Percentiles rank a stretch among this genome's conserved stretches.
Evolutionary conservation across 2,797 vertebrate species (phyloP).

Genomic region (Gouania willdenowi): DNA sequence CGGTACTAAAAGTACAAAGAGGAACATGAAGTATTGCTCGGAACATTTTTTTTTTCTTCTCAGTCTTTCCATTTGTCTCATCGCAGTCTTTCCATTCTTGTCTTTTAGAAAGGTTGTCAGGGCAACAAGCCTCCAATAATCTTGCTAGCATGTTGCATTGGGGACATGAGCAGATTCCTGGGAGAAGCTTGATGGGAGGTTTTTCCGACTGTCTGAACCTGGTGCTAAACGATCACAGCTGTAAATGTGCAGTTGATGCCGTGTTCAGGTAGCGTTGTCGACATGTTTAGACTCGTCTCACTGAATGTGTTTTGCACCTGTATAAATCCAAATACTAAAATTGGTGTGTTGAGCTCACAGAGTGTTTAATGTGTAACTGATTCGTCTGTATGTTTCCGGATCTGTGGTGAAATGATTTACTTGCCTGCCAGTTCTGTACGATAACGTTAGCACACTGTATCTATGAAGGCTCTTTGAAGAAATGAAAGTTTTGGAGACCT

Average conservation of each 20-base stretch:
- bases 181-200: slow-evolving; percentile 31
- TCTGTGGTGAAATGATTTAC: slow-evolving; percentile 51
- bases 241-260: slow-evolving; percentile 44
- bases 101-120: slow-evolving; percentile 42
- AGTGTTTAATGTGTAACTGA: slow-evolving; percentile 48
- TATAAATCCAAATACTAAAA: slow-evolving; percentile 50
- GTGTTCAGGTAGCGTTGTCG: slow-evolving; percentile 23
- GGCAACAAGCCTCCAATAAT: slow-evolving; percentile 41
- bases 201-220: slow-evolving; percentile 49
- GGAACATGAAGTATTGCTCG: slow-evolving; percentile 15
- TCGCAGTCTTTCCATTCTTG: slow-evolving; percentile 9
- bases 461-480: slow-evolving; percentile 68
- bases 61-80: slow-evolving; percentile 11
- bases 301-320: slow-evolving; percentile 45
- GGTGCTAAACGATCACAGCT: slow-evolving; percentile 67
- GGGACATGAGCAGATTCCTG: slow-evolving; percentile 29
- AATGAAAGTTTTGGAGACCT: slow-evolving; percentile 56
- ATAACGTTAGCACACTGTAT: slow-evolving; percentile 71
- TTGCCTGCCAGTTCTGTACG: slow-evolving; percentile 71
- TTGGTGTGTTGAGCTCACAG: slow-evolving; percentile 59
- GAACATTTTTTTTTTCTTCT: too few relatives aligned
- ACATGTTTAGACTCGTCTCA: slow-evolving; percentile 10
- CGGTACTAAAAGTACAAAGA: slow-evolving; percentile 49
- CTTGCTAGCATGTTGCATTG: slow-evolving; percentile 34
- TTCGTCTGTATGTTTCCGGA: slow-evolving; percentile 51